Conservation (phyloP, 2,888 invertebrate species). For the Eudemis profundana region DNA sequence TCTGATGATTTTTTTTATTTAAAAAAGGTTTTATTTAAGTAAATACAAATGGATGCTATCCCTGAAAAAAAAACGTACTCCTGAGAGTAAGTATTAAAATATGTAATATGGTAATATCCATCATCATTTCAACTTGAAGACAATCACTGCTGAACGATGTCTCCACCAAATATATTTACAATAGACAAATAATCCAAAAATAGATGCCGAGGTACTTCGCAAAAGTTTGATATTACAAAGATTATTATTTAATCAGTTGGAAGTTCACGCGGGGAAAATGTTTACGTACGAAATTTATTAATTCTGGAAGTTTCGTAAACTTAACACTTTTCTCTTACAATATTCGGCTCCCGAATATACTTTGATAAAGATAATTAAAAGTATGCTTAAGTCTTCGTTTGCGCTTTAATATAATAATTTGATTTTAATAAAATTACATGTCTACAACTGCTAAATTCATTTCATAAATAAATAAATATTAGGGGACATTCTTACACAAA, state of each 20-base stretch:
- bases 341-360: slow-evolving; percentile 15
- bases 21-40: no score
- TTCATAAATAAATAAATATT: no score
- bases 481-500: no score
- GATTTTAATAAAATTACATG: background rate
- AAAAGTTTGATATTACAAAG: slow-evolving; percentile 6
- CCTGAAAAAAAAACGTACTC: no score
- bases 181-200: background rate
- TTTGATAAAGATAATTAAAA: slow-evolving; percentile 25
- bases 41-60: no score
- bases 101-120: no score
- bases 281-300: slow-evolving; percentile 34
- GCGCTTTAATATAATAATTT: background rate
- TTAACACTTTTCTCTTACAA: slow-evolving; percentile 26
- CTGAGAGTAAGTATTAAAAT: no score
- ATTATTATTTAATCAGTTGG: slow-evolving; percentile 11
- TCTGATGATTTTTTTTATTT: no score
- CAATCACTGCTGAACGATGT: no score
- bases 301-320: slow-evolving; percentile 12
- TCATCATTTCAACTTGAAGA: no score
- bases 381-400: background rate
- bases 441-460: no score
- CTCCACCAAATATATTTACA: no score
- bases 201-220: background rate
- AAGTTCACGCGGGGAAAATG: slow-evolving; percentile 8